These are phyloP conservation scores for Prietella phreatophila DNA, from an alignment of 2,113 vertebrate species.

Conservation along the genomic window DNA sequence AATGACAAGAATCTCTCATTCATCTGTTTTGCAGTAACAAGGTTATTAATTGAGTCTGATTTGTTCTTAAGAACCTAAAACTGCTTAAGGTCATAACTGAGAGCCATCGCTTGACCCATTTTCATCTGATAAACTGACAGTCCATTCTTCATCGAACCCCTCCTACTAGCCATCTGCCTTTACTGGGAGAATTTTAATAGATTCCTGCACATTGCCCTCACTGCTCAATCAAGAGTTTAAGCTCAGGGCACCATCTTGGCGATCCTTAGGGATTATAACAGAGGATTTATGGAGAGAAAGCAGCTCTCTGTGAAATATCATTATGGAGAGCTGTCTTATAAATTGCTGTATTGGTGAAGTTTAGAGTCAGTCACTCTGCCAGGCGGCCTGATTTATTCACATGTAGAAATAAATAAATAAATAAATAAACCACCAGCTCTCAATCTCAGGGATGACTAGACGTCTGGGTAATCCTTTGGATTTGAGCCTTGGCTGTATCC, in stretches of 20 bases:
- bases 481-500: constrained; percentile 35
- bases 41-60: constrained; percentile 26
- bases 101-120: constrained; percentile 45
- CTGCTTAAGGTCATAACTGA: constrained; percentile 37
- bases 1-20: constrained; percentile 3
- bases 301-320: constrained; percentile 81
- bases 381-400: constrained; percentile 65
- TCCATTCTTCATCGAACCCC: constrained; percentile 40
- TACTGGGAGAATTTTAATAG: constrained; percentile 44
- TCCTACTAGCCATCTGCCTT: constrained; percentile 41
- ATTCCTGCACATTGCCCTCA: constrained; percentile 47
- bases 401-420: constrained; percentile 23
- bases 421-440: constrained; percentile 29
- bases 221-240: constrained; percentile 71
- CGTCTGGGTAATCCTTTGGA: constrained; percentile 51
- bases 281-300: constrained; percentile 82
- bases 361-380: constrained; percentile 60
- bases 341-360: constrained; percentile 70
- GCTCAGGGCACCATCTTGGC: constrained; percentile 74
- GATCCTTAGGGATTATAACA: constrained; percentile 76
- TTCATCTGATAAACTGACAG: constrained; percentile 36
- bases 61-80: constrained; percentile 19
- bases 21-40: neutral
- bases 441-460: constrained; percentile 49
- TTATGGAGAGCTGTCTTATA: constrained; percentile 80